Percentiles rank a stretch among this genome's conserved stretches.
Evolutionary conservation across 2,888 invertebrate genomes (phyloP).

Genomic region (Polyommatus iphigenia): DNA sequence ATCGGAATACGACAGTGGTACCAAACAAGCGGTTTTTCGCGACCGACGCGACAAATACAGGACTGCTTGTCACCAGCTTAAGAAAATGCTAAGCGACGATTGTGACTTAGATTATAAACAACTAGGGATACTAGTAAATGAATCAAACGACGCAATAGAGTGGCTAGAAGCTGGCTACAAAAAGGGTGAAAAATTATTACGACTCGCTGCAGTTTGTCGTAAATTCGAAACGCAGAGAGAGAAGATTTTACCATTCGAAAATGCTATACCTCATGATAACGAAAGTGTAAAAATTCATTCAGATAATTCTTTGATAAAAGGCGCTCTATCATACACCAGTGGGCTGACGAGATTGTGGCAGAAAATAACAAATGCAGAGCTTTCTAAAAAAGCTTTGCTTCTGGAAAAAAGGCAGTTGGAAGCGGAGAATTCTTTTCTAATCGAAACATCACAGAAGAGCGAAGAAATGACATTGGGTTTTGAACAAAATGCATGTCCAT

Average conservation of each 20-base stretch:
- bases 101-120: conserved; percentile 55
- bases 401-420: conserved; percentile 63
- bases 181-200: conserved; percentile 76
- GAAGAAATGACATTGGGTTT: conserved; percentile 49
- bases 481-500: conserved; percentile 52
- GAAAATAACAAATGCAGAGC: conserved; percentile 64
- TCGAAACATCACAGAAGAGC: conserved; percentile 48
- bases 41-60: conserved; percentile 67
- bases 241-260: conserved; percentile 68
- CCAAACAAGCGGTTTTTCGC: conserved; percentile 68
- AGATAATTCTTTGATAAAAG: conserved; percentile 59
- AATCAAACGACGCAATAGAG: conserved; percentile 63
- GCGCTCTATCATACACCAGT: conserved; percentile 58
- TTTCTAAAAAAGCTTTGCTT: conserved; percentile 60
- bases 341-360: conserved; percentile 70
- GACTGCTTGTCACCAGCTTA: conserved; percentile 59
- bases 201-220: conserved; percentile 74
- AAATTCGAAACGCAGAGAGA: conserved; percentile 80
- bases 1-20: conserved; percentile 68
- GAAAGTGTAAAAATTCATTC: conserved; percentile 52
- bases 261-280: conserved; percentile 50
- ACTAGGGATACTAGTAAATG: conserved; percentile 57
- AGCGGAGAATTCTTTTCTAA: conserved; percentile 59
- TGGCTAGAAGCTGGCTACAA: conserved; percentile 62
- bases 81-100: conserved; percentile 55